A percentile compares a stretch with the other conserved stretches of the same genome.
phyloP scores from a whole-genome alignment of 2,888 invertebrate species.

The Zhengitettix transpicula region DNA sequence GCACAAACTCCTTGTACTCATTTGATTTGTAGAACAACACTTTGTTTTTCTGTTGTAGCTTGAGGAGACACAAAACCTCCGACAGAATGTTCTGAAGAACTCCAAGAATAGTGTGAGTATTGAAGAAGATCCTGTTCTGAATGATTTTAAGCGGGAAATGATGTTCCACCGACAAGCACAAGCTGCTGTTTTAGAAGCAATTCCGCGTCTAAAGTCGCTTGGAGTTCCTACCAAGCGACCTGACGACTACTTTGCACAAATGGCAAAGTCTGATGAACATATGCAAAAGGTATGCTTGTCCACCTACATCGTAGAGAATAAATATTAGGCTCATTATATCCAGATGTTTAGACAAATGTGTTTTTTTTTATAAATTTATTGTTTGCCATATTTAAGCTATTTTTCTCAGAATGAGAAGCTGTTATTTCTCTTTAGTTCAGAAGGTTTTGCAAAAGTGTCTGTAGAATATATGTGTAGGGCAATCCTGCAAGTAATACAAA shows the following conservation, averaged over 20 bases:
- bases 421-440: no score
- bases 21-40: not conserved
- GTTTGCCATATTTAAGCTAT: no score
- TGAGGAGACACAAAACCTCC: not conserved
- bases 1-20: not conserved
- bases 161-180: constrained; percentile 77
- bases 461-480: no score
- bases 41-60: not conserved
- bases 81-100: not conserved
- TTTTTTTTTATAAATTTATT: no score
- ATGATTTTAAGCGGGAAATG: constrained; percentile 87
- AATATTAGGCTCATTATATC: no score
- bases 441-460: no score
- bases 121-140: constrained; percentile 58
- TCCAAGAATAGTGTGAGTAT: not conserved
- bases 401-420: no score
- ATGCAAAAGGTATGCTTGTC: constrained; percentile 77
- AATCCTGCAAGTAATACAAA: no score
- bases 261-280: constrained; percentile 93
- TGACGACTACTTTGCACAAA: constrained; percentile 95
- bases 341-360: no score
- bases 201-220: constrained; percentile 57
- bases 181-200: constrained; percentile 63
- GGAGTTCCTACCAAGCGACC: constrained; percentile 71
- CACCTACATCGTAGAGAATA: not conserved